Evolutionary conservation across 2,888 invertebrate genomes (phyloP).

Genomic region (Pemphredon lugubris): DNA sequence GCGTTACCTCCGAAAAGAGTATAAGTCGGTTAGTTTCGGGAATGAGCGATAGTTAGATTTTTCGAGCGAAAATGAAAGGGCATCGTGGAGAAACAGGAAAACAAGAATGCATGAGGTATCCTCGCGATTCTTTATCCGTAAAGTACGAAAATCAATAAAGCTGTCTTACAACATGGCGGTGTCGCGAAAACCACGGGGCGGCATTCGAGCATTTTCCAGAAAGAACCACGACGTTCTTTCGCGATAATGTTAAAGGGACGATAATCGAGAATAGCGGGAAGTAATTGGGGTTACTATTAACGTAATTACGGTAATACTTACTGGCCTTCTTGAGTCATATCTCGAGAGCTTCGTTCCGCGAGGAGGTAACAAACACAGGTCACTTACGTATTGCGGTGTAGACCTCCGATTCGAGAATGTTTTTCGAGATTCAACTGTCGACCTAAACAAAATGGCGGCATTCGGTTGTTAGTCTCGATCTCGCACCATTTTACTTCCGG

Average conservation of each 20-base stretch:
- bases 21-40: neutral
- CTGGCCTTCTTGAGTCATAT: conserved; percentile 79
- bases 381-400: conserved; percentile 69
- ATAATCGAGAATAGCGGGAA: neutral
- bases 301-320: conserved; percentile 68
- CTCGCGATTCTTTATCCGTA: conserved; percentile 64
- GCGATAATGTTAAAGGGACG: neutral
- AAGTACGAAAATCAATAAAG: conserved; percentile 81
- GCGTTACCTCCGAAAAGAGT: too few relatives aligned
- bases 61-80: neutral
- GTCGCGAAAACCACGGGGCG: conserved; percentile 70
- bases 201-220: conserved; percentile 40
- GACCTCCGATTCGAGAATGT: conserved; percentile 68
- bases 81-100: neutral
- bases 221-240: neutral
- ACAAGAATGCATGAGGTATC: neutral
- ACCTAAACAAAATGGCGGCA: conserved; percentile 60
- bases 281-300: neutral
- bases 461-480: conserved; percentile 32
- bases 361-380: conserved; percentile 75
- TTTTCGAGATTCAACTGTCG: conserved; percentile 68
- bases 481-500: conserved; percentile 34
- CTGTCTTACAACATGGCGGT: conserved; percentile 78
- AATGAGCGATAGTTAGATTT: neutral
- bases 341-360: conserved; percentile 61